phyloP scores from a whole-genome alignment of 2,888 invertebrate species.

The Eucera pruinosa region DNA sequence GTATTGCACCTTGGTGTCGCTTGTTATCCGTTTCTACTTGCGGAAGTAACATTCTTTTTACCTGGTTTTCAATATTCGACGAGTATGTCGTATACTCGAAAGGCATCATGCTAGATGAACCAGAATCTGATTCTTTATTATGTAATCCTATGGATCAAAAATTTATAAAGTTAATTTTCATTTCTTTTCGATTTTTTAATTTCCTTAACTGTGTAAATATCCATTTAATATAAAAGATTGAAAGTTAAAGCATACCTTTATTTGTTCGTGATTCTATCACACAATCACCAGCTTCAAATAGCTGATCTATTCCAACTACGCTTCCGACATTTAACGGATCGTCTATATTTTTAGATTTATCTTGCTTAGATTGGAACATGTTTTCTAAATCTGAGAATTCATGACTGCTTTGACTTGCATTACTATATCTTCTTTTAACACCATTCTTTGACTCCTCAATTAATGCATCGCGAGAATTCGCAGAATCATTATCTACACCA shows the following conservation, averaged over 20 bases:
- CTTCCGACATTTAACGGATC: constrained; percentile 84
- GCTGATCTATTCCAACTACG: constrained; percentile 87
- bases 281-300: constrained; percentile 85
- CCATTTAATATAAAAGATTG: not conserved
- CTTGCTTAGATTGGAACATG: constrained; percentile 70
- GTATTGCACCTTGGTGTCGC: constrained; percentile 90
- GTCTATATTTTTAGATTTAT: constrained; percentile 77
- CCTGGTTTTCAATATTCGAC: constrained; percentile 82
- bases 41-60: constrained; percentile 85
- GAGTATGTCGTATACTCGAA: constrained; percentile 19
- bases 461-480: constrained; percentile 81
- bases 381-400: constrained; percentile 80
- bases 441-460: constrained; percentile 77
- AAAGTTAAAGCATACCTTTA: constrained; percentile 76
- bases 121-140: constrained; percentile 84
- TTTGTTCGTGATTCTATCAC: constrained; percentile 79
- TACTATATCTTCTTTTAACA: constrained; percentile 79
- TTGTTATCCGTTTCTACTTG: constrained; percentile 85
- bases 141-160: constrained; percentile 81
- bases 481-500: constrained; percentile 79
- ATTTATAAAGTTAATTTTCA: not conserved
- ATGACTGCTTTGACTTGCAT: constrained; percentile 82
- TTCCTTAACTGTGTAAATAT: not conserved
- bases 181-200: not conserved
- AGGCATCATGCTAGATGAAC: constrained; percentile 85